phyloP scores from a whole-genome alignment of 2,113 vertebrate species.

The Blennius ocellaris region DNA sequence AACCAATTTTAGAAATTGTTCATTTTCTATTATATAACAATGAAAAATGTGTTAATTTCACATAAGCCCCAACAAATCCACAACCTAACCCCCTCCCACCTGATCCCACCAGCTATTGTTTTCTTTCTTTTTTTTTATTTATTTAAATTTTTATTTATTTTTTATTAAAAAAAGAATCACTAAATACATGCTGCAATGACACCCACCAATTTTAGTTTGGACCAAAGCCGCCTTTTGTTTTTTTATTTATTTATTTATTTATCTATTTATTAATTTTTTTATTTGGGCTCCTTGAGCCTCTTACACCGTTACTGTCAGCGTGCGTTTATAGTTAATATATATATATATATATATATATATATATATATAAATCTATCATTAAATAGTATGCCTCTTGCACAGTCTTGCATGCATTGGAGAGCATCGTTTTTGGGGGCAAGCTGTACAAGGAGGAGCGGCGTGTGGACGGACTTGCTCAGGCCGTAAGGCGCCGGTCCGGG shows the following conservation, averaged over 20 bases:
- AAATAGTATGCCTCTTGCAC: slow-evolving; percentile 87
- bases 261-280: no score
- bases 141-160: no score
- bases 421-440: slow-evolving; percentile 84
- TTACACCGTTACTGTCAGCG: slow-evolving; percentile 72
- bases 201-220: slow-evolving; percentile 67
- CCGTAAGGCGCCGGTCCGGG: slow-evolving; percentile 66
- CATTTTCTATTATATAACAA: slow-evolving; percentile 74
- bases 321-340: slow-evolving; percentile 83
- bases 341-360: no score
- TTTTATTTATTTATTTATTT: no score
- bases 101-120: slow-evolving; percentile 37
- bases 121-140: no score
- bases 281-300: slow-evolving; percentile 46
- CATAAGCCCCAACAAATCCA: slow-evolving; percentile 35
- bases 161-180: slow-evolving; percentile 82
- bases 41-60: slow-evolving; percentile 74
- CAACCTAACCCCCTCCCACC: slow-evolving; percentile 29
- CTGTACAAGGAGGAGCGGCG: slow-evolving; percentile 82
- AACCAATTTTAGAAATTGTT: slow-evolving; percentile 71
- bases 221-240: slow-evolving; percentile 53
- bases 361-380: slow-evolving; percentile 83
- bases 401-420: slow-evolving; percentile 88
- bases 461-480: slow-evolving; percentile 83
- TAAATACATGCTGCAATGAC: slow-evolving; percentile 86